A percentile compares a stretch with the other conserved stretches of the same genome.
Evolutionary conservation across 2,888 invertebrate species (phyloP).

Genomic region (Andrena camellia): DNA sequence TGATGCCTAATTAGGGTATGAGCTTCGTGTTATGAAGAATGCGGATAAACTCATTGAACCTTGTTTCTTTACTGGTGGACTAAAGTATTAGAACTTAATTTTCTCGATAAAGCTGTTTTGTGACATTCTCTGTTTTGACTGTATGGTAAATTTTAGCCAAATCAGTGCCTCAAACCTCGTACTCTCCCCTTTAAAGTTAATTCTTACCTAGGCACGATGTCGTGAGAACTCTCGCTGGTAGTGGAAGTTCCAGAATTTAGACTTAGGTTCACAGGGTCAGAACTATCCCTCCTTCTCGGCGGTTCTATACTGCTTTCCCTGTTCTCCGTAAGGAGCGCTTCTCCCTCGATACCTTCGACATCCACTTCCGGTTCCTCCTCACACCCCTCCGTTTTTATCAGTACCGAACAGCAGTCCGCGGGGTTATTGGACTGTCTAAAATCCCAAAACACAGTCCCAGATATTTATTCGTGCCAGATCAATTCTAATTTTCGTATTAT

Average conservation of each 20-base stretch:
- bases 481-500: conserved; percentile 7
- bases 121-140: too few species aligned
- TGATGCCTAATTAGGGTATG: too few species aligned
- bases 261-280: conserved; percentile 93
- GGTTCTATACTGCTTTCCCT: conserved; percentile 85
- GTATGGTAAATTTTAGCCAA: too few species aligned
- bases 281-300: conserved; percentile 90
- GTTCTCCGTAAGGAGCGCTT: conserved; percentile 81
- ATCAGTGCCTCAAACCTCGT: too few species aligned
- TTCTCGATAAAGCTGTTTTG: too few species aligned
- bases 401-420: conserved; percentile 84
- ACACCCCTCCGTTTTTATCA: conserved; percentile 84
- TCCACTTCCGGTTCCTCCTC: conserved; percentile 84
- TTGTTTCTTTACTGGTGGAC: too few species aligned
- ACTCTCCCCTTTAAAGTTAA: not conserved
- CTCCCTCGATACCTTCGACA: conserved; percentile 85
- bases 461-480: not conserved
- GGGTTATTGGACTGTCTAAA: conserved; percentile 83
- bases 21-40: too few species aligned
- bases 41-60: too few species aligned
- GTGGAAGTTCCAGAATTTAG: conserved; percentile 84
- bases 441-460: not conserved
- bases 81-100: too few species aligned
- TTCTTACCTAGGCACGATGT: conserved; percentile 80
- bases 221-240: conserved; percentile 83